Base-by-base conservation (phyloP, 2,888 invertebrate genomes). In the Shargacucullia verbasci region DNA sequence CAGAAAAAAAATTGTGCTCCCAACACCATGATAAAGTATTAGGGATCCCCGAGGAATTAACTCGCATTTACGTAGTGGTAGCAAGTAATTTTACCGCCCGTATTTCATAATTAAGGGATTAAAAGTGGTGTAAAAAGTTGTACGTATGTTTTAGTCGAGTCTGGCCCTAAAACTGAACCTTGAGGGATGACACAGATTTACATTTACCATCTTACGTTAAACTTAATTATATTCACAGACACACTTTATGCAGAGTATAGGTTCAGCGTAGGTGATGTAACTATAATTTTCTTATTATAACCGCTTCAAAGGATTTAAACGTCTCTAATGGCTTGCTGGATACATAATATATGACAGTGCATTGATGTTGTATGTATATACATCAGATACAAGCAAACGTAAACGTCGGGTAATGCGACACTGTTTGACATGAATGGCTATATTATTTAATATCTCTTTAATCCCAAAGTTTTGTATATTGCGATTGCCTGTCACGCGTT, bases 81-180 rank as follows among this genome's bases (percentile, higher is more conserved):
- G 31, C 9, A 40, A 29, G 20, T 60, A 35, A 56, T 14, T 29
- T 29, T 29, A 20, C 10, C 11, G 13, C 2, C 12, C 41, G 11
- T 57, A 47, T 47, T 57, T 62, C 47, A 67, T 50, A 40, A 66
- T 45, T 59, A 25, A 11, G 12, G 25, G 34, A 55, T 50, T 43
- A 56, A 49, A 55, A 43, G 15, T 29, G 50, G 11, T 47, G 37
- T 45, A 45, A 40, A 53, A 67, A 47, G 8, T 29, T 4, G 39
- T 33, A 12, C n/a, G 13, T 7, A 39, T 39, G n/a, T 52, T 41
- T 11, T 14, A 7, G 29, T 10, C 8, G 15, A 13, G 27, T 41
- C n/a, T 0, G 39, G 39, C 14, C 37, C 9, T 45, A 43, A 33
- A 27, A 14, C 11, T 25, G 34, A 3, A 20, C 39, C 52, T 27